Conservation (phyloP, 2,113 vertebrate species). For the Falcunculus frontatus region DNA sequence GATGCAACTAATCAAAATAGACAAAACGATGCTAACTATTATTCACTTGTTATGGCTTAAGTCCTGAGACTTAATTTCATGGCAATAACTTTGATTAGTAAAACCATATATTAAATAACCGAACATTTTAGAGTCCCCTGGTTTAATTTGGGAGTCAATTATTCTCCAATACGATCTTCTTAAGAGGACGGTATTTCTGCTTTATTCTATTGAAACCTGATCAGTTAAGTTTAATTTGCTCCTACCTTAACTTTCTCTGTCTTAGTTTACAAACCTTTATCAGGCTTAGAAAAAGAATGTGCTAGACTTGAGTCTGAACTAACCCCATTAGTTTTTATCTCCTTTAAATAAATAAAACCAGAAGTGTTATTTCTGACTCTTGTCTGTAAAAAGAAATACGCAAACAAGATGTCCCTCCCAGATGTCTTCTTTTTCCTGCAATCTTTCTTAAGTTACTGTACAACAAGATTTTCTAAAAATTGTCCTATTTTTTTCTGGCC, state of each 20-base stretch:
- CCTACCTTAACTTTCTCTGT: background rate
- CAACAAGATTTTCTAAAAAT: background rate
- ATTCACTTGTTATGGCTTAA: background rate
- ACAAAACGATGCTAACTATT: background rate
- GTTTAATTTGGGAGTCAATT: background rate
- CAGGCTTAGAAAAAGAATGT: background rate
- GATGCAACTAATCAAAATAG: background rate
- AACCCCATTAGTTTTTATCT: background rate
- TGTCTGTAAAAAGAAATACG: background rate
- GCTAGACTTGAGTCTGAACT: background rate
- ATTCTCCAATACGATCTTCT: accelerated
- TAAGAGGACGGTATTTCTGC: background rate
- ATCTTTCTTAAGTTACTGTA: background rate
- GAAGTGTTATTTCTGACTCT: background rate
- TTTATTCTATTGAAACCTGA: background rate
- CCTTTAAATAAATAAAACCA: background rate
- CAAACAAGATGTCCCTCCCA: background rate
- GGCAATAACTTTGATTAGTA: background rate
- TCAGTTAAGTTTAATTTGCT: background rate
- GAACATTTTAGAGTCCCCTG: background rate
- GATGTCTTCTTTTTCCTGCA: background rate
- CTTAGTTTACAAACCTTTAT: background rate
- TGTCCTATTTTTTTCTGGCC: background rate
- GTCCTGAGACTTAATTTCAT: background rate
- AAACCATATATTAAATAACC: background rate